Evolutionary conservation across 2,113 vertebrate species (phyloP).

Genomic region (Calypte anna): DNA sequence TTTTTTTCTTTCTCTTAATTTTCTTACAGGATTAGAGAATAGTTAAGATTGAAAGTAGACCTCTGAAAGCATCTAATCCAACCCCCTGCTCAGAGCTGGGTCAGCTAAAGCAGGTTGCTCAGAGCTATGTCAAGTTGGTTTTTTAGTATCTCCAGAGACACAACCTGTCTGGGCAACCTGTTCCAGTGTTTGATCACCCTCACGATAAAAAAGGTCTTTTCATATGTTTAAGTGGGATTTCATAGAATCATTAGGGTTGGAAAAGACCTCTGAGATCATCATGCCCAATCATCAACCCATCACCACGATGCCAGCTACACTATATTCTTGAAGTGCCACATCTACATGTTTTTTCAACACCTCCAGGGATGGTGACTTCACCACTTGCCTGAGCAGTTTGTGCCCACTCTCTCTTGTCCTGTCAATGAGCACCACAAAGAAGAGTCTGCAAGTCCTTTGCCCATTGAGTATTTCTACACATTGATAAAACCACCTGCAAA

Average conservation of each 20-base stretch:
- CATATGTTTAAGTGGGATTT: not conserved
- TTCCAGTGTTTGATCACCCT: not conserved
- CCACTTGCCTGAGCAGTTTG: not conserved
- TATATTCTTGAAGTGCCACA: too few species aligned
- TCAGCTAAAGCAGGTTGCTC: not conserved
- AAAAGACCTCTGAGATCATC: too few species aligned
- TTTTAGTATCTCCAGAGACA: not conserved
- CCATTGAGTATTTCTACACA: accelerated
- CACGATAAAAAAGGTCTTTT: not conserved
- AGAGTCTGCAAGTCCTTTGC: not conserved
- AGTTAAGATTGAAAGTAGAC: not conserved
- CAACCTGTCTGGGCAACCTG: not conserved
- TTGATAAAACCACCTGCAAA: accelerated
- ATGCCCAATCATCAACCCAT: too few species aligned
- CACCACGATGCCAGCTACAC: too few species aligned
- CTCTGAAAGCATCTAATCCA: not conserved
- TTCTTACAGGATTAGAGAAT: not conserved
- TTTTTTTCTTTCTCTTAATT: not conserved
- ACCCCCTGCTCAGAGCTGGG: not conserved
- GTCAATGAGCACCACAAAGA: not conserved
- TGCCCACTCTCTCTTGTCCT: not conserved
- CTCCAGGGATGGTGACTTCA: too few species aligned
- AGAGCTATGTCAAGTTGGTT: not conserved
- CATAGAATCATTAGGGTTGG: too few species aligned
- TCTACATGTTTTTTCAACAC: too few species aligned